Evolutionary conservation across 2,113 vertebrate species (phyloP), one percentile per base, ranked within the genome.

Genomic region (Callocephalon fimbriatum): DNA sequence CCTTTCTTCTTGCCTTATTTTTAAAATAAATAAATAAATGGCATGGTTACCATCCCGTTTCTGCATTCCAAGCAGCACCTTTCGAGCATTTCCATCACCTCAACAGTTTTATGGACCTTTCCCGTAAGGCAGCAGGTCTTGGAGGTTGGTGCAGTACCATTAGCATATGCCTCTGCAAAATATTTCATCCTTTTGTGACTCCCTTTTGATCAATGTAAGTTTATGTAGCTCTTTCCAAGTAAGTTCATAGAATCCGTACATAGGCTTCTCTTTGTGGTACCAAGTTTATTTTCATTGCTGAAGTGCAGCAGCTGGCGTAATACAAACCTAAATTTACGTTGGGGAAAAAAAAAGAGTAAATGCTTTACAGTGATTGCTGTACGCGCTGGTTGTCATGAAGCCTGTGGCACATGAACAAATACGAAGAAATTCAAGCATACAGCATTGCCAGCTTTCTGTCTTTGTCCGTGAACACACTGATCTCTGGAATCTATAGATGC

Each of bases 151-250:
- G 83, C 66, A 86, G 70, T 94, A 81, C 82, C 50, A 85, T 98
- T 96, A 98, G 78, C 94, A 96, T 96, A 95, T 53, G 85, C 67
- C 81, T 96, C 88, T 95, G 87, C 11, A 58, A 90, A 96, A 79
- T 94, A 80, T 77, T 91, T 98, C 77, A 86, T 95, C n/a, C 23
- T 91, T 95, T 93, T 96, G 75, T 90, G 95, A 95, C 61, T 97
- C 96, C 93, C 80, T 95, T 97, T 96, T 97, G 95, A 93, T 98
- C 86, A 97, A 58, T 95, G n/a, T 96, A 97, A 94, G 82, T 77
- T 88, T 89, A 53, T 77, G 35, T 67, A 84, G 88, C 71, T 84
- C 79, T 97, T 82, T 78, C 83, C 32, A 94, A 75, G 80, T 51
- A 90, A 88, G 77, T 96, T 96, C 54, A 75, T 42, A 56, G 67